Conservation (phyloP, 2,797 vertebrate genomes). For the Argya squamiceps region DNA sequence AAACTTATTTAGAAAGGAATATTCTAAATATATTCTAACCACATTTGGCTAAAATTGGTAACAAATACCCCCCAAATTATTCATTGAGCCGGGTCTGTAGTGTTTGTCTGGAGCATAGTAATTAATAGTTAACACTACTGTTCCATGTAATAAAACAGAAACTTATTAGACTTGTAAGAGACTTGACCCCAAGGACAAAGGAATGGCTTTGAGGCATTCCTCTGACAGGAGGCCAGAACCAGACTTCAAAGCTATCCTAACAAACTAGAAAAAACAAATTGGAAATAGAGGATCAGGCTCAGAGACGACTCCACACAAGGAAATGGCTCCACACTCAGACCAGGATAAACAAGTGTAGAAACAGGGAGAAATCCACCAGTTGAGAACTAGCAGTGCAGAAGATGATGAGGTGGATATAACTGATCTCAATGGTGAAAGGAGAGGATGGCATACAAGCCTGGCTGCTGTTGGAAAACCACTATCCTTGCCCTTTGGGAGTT, state of each 20-base stretch:
- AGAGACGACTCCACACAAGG: neutral
- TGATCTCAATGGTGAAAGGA: neutral
- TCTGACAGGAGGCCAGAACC: neutral
- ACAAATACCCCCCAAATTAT: rapidly evolving
- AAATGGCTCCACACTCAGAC: neutral
- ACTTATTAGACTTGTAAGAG: neutral
- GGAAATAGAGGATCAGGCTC: neutral
- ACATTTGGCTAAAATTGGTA: neutral
- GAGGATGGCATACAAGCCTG: neutral
- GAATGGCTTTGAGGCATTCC: neutral
- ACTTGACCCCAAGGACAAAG: neutral
- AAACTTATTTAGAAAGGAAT: neutral
- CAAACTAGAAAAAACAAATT: neutral
- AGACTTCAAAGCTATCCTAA: neutral
- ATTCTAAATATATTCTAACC: neutral
- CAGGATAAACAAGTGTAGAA: neutral
- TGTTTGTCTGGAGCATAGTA: neutral
- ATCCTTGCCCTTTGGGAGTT: neutral
- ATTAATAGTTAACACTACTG: neutral
- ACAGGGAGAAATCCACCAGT: neutral
- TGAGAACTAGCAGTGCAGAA: neutral
- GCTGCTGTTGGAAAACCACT: neutral
- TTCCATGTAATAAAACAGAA: neutral
- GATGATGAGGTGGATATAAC: neutral
- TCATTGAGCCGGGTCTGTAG: neutral